Conservation (phyloP, 2,797 vertebrate genomes). For the Cephalopachus bancanus region DNA sequence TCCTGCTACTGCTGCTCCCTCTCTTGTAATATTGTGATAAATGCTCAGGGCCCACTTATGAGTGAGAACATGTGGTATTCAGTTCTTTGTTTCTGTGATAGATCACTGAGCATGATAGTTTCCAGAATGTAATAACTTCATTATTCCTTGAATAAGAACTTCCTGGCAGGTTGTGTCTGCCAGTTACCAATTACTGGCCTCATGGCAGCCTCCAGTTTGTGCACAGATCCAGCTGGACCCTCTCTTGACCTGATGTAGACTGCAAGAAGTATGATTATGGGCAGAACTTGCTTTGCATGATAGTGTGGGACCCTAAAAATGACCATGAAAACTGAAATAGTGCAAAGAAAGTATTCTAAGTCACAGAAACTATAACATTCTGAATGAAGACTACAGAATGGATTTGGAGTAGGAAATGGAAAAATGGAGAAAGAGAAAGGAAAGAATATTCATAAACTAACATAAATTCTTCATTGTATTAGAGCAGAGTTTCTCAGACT, state of each 20-base stretch:
- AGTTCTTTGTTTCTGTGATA: no score
- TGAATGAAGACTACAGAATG: not conserved
- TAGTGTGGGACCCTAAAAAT: not conserved
- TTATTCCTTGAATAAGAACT: not conserved
- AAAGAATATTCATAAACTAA: not conserved
- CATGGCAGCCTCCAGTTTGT: not conserved
- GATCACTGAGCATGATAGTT: no score
- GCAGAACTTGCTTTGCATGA: not conserved
- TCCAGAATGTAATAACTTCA: not conserved
- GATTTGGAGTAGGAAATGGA: not conserved
- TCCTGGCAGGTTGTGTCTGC: not conserved
- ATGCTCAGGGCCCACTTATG: no score
- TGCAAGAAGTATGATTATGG: not conserved
- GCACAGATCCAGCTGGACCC: not conserved
- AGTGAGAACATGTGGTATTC: no score
- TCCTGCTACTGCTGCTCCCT: no score
- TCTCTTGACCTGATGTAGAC: not conserved
- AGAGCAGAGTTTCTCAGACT: not conserved
- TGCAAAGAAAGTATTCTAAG: not conserved
- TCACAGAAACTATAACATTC: not conserved
- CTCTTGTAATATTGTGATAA: no score
- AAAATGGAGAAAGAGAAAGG: not conserved
- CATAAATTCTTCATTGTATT: not conserved
- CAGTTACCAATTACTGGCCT: not conserved
- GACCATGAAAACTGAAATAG: not conserved